Evolutionary conservation across 2,113 vertebrate species (phyloP).

Genomic region (Pleuronectes platessa): DNA sequence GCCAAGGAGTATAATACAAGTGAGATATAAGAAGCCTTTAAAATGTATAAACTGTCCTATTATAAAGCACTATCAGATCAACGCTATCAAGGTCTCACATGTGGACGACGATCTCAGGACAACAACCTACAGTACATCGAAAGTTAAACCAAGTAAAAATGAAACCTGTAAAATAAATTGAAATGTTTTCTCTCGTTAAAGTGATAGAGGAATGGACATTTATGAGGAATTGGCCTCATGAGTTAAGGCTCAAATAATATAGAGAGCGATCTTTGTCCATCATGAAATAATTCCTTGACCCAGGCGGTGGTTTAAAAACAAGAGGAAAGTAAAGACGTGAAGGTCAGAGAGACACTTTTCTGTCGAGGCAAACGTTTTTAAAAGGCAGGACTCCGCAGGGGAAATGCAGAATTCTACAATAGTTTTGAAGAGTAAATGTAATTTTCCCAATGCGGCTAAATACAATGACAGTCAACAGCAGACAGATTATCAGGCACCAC

Average conservation of each 20-base stretch:
- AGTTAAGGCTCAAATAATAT: neutral
- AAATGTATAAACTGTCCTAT: neutral
- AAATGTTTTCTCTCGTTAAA: neutral
- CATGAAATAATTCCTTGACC: neutral
- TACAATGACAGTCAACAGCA: constrained; percentile 26
- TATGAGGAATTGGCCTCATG: neutral
- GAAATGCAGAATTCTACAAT: neutral
- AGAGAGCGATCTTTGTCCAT: neutral
- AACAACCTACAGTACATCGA: neutral
- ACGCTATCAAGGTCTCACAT: neutral
- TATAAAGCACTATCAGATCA: neutral
- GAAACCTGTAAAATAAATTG: neutral
- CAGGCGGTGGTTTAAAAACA: neutral
- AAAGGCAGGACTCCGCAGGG: neutral
- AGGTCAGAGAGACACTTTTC: constrained; percentile 26
- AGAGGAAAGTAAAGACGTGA: neutral
- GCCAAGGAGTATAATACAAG: neutral
- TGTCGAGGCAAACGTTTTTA: neutral
- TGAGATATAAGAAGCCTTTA: neutral
- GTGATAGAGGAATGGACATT: neutral
- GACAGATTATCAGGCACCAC: constrained; percentile 44
- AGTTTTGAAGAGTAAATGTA: constrained; percentile 10
- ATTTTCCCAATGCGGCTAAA: constrained; percentile 10
- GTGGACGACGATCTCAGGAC: neutral
- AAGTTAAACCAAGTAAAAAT: neutral